Base-by-base conservation (phyloP, 2,888 invertebrate species). In the Phalera bucephala region DNA sequence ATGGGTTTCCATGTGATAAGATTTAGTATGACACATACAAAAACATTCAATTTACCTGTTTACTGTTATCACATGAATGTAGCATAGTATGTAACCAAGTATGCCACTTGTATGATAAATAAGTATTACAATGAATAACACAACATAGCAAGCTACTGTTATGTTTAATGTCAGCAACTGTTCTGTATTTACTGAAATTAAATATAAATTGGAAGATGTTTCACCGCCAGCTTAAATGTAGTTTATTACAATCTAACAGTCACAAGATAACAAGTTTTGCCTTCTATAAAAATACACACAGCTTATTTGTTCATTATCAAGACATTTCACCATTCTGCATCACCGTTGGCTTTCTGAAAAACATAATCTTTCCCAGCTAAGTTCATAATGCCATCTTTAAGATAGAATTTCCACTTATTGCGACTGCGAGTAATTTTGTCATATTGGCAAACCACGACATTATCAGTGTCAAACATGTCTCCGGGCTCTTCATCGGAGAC, bases 341-440 rank as follows among this genome's bases (percentile, higher is more conserved):
- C 99, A 56, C 99, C 99, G 69, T 95, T 97, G 8, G 99, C 98
- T 91, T 97, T 98, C 90, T 99, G 99, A 91, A 99, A 99, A 69
- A 99, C 97, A 91, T 95, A 99, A 91, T 99, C 99, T 86, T 97
- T 97, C 28, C 99, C 99, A 56, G 95, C 95, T 72, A 99, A 93
- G 91, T 98, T 99, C 99, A 99, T 99, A 51, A 99, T 99, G 41
- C 99, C 99, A 90, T 99, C 99, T 90, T 99, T 99, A 51, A 99
- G 91, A 82, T 98, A 97, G 83, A 99, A 99, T 91, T 99, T 99
- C 99, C 99, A 99, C 85, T 98, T 98, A 85, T 98, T 99, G 69
- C 99, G 94, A 80, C 97, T 98, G 79, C 99, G 94, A 51, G 98
- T 98, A 45, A 99, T 98, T 96, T 99, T 99, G 89, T 99, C 99